Evolutionary conservation across 2,888 invertebrate species (phyloP).

Genomic region (Mesopsocus fuscifrons): DNA sequence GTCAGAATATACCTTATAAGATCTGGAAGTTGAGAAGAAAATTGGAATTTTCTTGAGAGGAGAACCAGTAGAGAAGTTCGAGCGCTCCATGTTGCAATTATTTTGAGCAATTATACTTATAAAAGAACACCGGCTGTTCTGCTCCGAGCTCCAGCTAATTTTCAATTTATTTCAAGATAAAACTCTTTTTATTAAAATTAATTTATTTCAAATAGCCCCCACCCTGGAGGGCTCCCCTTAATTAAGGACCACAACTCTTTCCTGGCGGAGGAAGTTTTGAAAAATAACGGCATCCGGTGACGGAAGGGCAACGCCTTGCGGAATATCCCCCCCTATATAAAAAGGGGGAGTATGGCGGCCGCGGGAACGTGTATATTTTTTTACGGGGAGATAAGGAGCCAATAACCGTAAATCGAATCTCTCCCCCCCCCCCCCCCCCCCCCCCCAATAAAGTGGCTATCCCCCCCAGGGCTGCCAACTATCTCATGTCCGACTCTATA

Average conservation of each 20-base stretch:
- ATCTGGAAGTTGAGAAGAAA: no score
- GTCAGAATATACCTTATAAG: no score
- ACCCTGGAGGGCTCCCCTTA: background rate
- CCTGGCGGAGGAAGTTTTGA: background rate
- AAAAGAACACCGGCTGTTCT: slow-evolving; percentile 9
- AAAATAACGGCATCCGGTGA: background rate
- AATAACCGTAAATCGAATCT: slow-evolving; percentile 9
- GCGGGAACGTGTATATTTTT: slow-evolving; percentile 2
- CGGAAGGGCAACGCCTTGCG: no score
- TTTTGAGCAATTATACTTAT: slow-evolving; percentile 10
- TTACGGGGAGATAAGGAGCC: slow-evolving; percentile 8
- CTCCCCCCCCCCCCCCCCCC: background rate
- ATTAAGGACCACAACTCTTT: background rate
- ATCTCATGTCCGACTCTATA: no score
- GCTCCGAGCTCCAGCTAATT: slow-evolving; percentile 2
- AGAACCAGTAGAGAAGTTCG: background rate
- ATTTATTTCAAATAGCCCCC: slow-evolving; percentile 3
- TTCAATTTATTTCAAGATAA: slow-evolving; percentile 9
- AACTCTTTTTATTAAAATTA: slow-evolving; percentile 10
- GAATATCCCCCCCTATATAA: no score
- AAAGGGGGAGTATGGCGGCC: background rate
- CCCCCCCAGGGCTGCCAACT: background rate
- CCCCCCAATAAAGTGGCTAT: background rate
- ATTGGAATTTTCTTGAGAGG: no score
- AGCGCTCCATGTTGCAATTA: slow-evolving; percentile 5